Conservation (phyloP, 2,888 invertebrate genomes). For the Diarsia rubi region DNA sequence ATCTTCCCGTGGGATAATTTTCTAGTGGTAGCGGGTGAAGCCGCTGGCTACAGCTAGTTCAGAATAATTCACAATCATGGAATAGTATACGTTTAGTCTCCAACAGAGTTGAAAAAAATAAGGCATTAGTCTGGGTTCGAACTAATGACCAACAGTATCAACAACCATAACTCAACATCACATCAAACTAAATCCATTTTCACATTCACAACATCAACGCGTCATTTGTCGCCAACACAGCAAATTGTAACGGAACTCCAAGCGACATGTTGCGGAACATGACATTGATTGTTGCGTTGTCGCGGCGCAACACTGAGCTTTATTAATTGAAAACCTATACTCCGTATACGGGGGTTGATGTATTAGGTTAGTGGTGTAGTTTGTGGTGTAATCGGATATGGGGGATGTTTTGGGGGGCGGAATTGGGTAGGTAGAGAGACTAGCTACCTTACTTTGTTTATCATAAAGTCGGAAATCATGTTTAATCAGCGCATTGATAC, state of each 20-base stretch:
- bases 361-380: slow-evolving; percentile 21
- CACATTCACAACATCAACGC: slow-evolving; percentile 24
- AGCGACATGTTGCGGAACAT: slow-evolving; percentile 46
- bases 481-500: neutral
- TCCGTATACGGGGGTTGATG: slow-evolving; percentile 3
- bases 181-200: neutral
- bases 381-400: neutral
- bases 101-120: too few relatives aligned
- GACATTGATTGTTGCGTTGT: slow-evolving; percentile 64
- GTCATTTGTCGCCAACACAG: slow-evolving; percentile 48
- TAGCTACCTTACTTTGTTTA: neutral
- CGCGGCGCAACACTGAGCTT: slow-evolving; percentile 55
- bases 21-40: too few relatives aligned
- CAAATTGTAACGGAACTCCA: slow-evolving; percentile 59
- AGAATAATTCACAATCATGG: too few relatives aligned
- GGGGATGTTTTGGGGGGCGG: neutral
- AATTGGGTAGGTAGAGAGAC: neutral
- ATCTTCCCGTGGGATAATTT: too few relatives aligned
- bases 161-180: neutral
- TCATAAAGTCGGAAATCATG: neutral
- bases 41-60: too few relatives aligned
- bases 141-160: neutral
- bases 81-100: too few relatives aligned
- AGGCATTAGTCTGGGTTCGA: neutral
- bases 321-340: slow-evolving; percentile 68